Evolutionary conservation across 2,113 vertebrate genomes (phyloP), one percentile per base, ranked within the genome.

Genomic region (Shinisaurus crocodilurus): DNA sequence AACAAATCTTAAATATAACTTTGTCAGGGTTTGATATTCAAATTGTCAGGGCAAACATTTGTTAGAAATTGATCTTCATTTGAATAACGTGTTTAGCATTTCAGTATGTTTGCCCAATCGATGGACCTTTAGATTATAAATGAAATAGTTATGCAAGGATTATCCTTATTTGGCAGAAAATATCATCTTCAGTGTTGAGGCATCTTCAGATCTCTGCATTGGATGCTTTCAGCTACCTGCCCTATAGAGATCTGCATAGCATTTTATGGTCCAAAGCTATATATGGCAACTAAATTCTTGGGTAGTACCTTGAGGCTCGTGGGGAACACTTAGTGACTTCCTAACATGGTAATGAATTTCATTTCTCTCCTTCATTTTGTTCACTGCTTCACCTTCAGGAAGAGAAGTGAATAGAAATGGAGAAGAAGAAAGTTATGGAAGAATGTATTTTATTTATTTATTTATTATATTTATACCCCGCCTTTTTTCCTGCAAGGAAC

Each of bases 151-250:
- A 54, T 34, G 40, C 74, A 82, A 43, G 60, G 18, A 15, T 77
- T 54, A 37, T 75, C 0, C 0, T 60, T 67, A 0, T 70, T 88
- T 72, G 37, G 50, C 23, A 81, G 79, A 45, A 88, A 5, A 45
- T 27, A 32, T 23, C 45, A 43, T 63, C 57, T n/a, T 88, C 87
- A 86, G 10, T 83, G 77, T 92, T 37, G 10, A 40, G 25, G 48
- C 54, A 1, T 34, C 32, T 87, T n/a, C 63, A 88, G 4, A 85
- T 86, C 40, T 54, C 74, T 88, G 20, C 0, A 0, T 74, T 85
- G 0, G 0, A 13, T 1, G 6, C 32, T 2, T 76, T 70, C 40
- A n/a, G n/a, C 5, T 69, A 60, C 2, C 67, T 77, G 0, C 25
- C 85, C 89, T 81, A 16, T 60, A 89, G 90, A 88, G 70, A 45